Conservation (phyloP, 2,113 vertebrate species). For the Tetraodon nigroviridis region DNA sequence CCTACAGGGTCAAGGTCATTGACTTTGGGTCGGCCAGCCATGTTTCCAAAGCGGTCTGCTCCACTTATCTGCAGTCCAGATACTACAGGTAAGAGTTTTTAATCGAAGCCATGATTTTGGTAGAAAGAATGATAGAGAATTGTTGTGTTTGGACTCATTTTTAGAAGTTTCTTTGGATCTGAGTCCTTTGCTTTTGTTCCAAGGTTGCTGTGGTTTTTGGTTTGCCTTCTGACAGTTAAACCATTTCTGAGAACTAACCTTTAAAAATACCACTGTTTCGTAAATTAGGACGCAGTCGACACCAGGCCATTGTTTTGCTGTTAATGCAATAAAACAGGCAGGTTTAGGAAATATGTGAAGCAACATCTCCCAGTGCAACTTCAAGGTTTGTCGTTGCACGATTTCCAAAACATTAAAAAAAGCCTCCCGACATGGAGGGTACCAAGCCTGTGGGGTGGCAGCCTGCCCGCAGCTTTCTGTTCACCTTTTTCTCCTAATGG, state of each 20-base stretch:
- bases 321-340: conserved; percentile 46
- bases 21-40: conserved; percentile 99
- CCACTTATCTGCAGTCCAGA: conserved; percentile 96
- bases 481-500: conserved; percentile 33
- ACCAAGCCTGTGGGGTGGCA: conserved; percentile 50
- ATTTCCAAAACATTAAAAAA: background rate
- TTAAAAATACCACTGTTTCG: too few species aligned
- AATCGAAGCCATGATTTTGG: background rate
- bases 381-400: background rate
- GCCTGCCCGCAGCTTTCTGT: conserved; percentile 39
- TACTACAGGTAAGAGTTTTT: conserved; percentile 91
- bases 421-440: conserved; percentile 16
- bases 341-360: conserved; percentile 42
- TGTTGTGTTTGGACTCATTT: too few species aligned
- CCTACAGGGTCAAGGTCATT: conserved; percentile 97
- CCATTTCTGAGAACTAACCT: too few species aligned
- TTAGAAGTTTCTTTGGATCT: too few species aligned
- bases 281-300: too few species aligned
- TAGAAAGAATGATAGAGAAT: background rate
- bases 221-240: too few species aligned
- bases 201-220: too few species aligned
- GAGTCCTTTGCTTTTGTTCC: too few species aligned
- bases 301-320: conserved; percentile 25
- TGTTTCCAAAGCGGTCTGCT: conserved; percentile 98
- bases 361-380: conserved; percentile 8